Evolutionary conservation across 2,888 invertebrate species (phyloP).

Genomic region (Dasypogon diadema): DNA sequence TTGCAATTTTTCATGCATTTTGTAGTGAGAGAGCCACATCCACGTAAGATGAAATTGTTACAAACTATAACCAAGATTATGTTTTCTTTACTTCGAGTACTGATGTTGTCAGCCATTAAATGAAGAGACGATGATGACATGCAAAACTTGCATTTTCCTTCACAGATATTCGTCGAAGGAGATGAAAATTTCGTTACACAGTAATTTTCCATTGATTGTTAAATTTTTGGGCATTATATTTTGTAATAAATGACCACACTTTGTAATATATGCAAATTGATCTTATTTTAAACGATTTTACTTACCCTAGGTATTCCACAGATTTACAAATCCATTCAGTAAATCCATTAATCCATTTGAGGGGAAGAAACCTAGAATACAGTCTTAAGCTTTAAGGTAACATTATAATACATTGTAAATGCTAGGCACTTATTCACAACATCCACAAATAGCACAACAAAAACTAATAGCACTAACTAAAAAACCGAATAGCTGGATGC

Average conservation of each 20-base stretch:
- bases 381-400: slow-evolving; percentile 27
- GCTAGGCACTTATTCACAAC: slow-evolving; percentile 42
- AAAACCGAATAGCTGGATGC: slow-evolving; percentile 12
- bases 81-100: no score
- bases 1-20: slow-evolving; percentile 43
- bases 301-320: slow-evolving; percentile 46
- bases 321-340: slow-evolving; percentile 41
- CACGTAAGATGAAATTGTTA: neutral
- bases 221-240: slow-evolving; percentile 18
- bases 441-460: slow-evolving; percentile 40
- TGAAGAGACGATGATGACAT: neutral
- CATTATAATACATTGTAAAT: slow-evolving; percentile 11
- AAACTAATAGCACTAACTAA: slow-evolving; percentile 26
- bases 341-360: slow-evolving; percentile 34
- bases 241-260: slow-evolving; percentile 8
- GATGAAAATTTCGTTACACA: slow-evolving; percentile 18
- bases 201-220: slow-evolving; percentile 36
- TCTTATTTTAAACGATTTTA: no score
- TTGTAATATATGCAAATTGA: no score
- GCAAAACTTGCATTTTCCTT: neutral
- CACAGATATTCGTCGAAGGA: neutral
- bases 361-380: slow-evolving; percentile 18
- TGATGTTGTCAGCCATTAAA: slow-evolving; percentile 12
- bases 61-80: neutral
- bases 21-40: slow-evolving; percentile 40